phyloP scores from a whole-genome alignment of 2,113 vertebrate species.

The Dipodomys spectabilis region DNA sequence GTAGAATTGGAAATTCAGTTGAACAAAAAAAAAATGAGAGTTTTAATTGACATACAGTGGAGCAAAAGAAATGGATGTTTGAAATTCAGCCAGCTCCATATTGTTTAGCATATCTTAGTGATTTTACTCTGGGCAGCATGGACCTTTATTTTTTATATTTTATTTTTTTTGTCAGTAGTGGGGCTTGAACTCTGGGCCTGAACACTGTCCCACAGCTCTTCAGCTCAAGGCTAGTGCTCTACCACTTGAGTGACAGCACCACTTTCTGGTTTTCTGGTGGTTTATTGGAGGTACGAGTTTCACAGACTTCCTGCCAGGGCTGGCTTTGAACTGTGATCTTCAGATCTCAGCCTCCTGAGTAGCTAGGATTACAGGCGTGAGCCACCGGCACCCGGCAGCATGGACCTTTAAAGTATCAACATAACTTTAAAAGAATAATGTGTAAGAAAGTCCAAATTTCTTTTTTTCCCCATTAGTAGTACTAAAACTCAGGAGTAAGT shows the following conservation, averaged over 20 bases:
- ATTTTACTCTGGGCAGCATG: neutral
- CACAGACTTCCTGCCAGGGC: too few relatives aligned
- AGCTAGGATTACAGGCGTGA: too few relatives aligned
- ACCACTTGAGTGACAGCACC: too few relatives aligned
- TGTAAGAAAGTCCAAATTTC: neutral
- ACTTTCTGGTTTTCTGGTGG: too few relatives aligned
- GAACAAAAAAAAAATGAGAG: neutral
- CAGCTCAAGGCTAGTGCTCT: too few relatives aligned
- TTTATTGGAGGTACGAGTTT: too few relatives aligned
- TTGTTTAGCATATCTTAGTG: neutral
- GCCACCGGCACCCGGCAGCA: too few relatives aligned
- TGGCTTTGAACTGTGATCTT: too few relatives aligned
- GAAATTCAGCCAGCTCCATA: neutral
- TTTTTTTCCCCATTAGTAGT: neutral
- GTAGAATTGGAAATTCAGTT: neutral
- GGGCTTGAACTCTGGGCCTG: too few relatives aligned
- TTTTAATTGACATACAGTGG: neutral
- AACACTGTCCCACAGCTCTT: too few relatives aligned
- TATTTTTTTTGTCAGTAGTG: too few relatives aligned
- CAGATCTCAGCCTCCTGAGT: too few relatives aligned
- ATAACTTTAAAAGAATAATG: neutral
- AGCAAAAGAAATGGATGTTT: neutral
- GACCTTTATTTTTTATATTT: neutral
- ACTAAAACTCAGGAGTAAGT: neutral
- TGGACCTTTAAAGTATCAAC: neutral